phyloP scores from a whole-genome alignment of 2,113 vertebrate species.

The Clarias batrachus region DNA sequence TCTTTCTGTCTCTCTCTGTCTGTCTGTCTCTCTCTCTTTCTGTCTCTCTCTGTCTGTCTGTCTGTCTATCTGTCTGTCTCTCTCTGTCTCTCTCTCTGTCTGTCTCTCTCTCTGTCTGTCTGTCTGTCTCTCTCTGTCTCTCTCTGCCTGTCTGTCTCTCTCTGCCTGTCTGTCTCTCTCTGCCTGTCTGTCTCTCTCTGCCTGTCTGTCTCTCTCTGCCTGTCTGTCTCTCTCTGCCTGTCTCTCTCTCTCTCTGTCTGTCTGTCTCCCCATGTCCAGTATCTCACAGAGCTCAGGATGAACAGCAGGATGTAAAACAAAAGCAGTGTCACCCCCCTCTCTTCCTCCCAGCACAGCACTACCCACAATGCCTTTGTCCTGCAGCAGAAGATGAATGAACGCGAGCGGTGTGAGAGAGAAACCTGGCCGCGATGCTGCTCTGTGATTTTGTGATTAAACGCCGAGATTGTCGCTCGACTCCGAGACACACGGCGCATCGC shows the following conservation, averaged over 20 bases:
- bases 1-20: too few species aligned
- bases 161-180: too few species aligned
- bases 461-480: not conserved
- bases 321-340: not conserved
- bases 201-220: too few species aligned
- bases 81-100: too few species aligned
- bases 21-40: too few species aligned
- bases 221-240: too few species aligned
- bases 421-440: not conserved
- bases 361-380: not conserved
- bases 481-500: not conserved
- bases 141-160: too few species aligned
- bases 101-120: not conserved
- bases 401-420: not conserved
- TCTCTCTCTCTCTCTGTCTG: not conserved
- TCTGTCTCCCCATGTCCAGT: not conserved
- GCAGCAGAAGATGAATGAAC: not conserved
- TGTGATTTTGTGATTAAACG: constrained; percentile 17
- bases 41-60: not conserved
- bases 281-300: not conserved
- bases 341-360: too few species aligned
- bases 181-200: not conserved
- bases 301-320: constrained; percentile 2
- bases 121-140: too few species aligned
- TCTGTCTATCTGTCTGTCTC: too few species aligned